Conservation (phyloP, 2,113 vertebrate genomes). For the Conger conger region DNA sequence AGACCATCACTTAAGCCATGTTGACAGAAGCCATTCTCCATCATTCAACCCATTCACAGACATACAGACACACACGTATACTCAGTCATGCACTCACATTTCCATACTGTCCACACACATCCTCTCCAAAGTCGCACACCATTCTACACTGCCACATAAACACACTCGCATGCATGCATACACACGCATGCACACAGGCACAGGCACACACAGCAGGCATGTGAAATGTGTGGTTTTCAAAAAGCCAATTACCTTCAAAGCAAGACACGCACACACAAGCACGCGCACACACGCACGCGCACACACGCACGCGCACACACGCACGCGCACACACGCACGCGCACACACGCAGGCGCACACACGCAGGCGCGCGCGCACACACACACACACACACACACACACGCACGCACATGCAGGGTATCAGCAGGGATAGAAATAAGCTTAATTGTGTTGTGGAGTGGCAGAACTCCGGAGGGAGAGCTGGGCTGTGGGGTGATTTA, state of each 20-base stretch:
- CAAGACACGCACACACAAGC: not conserved
- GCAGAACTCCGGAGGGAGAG: slow-evolving; percentile 6
- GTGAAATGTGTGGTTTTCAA: no score
- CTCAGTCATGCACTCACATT: not conserved
- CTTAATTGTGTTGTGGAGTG: slow-evolving; percentile 7
- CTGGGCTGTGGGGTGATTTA: not conserved
- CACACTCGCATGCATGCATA: not conserved
- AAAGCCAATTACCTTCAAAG: no score
- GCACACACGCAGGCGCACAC: not conserved
- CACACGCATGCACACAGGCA: not conserved
- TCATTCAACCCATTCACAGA: no score
- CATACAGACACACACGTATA: no score
- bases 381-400: not conserved
- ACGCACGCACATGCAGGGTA: not conserved
- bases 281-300: not conserved
- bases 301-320: no score
- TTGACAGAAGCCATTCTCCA: no score
- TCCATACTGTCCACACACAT: not conserved
- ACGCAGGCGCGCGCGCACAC: not conserved
- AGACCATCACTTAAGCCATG: no score
- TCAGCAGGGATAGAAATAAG: slow-evolving; percentile 1
- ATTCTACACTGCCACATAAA: not conserved
- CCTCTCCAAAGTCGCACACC: not conserved
- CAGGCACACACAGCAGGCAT: not conserved
- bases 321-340: not conserved